phyloP scores from a whole-genome alignment of 2,888 invertebrate species.

The Sesamia inferens region DNA sequence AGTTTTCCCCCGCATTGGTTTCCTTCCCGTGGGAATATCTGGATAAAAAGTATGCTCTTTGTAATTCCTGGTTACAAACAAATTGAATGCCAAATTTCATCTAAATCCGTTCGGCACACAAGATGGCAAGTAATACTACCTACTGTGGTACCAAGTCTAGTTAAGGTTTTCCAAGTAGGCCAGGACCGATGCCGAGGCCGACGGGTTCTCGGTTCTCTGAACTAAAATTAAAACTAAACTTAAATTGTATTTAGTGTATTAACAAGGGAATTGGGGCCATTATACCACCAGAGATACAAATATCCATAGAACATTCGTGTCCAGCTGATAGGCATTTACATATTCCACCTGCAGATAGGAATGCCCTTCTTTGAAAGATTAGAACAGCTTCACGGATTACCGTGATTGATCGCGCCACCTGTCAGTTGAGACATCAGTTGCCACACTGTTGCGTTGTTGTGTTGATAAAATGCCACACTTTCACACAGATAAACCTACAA shows the following conservation, averaged over 20 bases:
- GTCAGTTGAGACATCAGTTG: constrained; percentile 34
- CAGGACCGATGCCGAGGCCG: too few species aligned
- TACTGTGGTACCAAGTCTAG: background rate
- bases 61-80: too few species aligned
- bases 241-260: too few species aligned
- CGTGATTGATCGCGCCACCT: constrained; percentile 39
- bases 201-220: too few species aligned
- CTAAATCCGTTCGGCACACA: background rate
- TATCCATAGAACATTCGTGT: background rate
- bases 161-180: background rate
- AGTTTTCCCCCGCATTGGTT: too few species aligned
- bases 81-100: too few species aligned
- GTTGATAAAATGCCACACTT: constrained; percentile 18
- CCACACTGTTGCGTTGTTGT: constrained; percentile 10
- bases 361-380: constrained; percentile 5
- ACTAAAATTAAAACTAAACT: too few species aligned
- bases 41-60: too few species aligned
- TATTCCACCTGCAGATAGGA: background rate
- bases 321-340: background rate
- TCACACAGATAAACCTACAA: constrained; percentile 3
- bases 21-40: too few species aligned
- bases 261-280: too few species aligned
- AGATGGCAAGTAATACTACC: background rate
- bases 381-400: constrained; percentile 25
- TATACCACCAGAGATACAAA: too few species aligned